Evolutionary conservation across 2,797 vertebrate species (phyloP), one percentile per base, ranked within the genome.

Genomic region (Gymnodraco acuticeps): DNA sequence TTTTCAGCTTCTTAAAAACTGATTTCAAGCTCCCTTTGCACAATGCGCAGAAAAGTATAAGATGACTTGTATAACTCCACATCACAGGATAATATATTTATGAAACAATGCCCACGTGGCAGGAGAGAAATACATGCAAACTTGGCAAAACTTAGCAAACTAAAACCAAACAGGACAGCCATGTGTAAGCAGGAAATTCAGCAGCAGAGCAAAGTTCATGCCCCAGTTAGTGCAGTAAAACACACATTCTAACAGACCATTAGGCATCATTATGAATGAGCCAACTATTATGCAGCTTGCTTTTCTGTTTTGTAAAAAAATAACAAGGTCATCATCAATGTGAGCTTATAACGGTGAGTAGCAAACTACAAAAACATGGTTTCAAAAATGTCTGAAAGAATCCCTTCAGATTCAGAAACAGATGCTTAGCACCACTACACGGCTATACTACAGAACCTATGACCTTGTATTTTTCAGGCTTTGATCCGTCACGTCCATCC

Each of bases 391-490:
- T 42, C 16, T 62, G 16, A 78, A 50, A 50, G 14, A 16, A 9
- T n/a, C 45, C 17, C 12, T 38, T 14, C 31, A 55, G 51, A 75
- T 77, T 62, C 48, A 75, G 46, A 80, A 64, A 73, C 77, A 82
- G 61, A 75, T 70, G 48, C 23, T 33, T 63, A 60, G 19, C 10
- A 0, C 15, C 13, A 10, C 8, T 38, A 65, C 43, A 67, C 12
- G n/a, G 48, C 60, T 16, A 14, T 17, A 70, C 27, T 61, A 38
- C 19, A 56, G 52, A 46, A 55, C 47, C 59, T 63, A 16, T 67
- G 52, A 66, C 65, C 58, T 77, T 65, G n/a, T 45, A 63, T 53
- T 52, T 48, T 61, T 47, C 43, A 70, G 53, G 53, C 52, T 64
- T 68, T 77, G 56, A 77, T 85, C 59, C 16, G 27, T 75, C 56